Base-by-base conservation (phyloP, 2,797 vertebrate species). In the Meda fulgida region DNA sequence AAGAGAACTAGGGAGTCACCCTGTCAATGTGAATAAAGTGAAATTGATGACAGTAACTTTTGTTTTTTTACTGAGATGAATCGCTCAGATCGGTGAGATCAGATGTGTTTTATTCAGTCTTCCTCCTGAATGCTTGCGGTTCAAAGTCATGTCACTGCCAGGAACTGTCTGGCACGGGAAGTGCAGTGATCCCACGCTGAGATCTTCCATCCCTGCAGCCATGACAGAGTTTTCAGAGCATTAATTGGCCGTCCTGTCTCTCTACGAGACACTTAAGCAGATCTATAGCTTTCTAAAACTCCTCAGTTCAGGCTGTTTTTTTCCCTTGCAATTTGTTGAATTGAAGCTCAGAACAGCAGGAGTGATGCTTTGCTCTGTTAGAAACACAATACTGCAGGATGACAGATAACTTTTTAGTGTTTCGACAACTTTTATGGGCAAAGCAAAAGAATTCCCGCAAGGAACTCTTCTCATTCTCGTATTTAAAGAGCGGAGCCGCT, bases 1-100 rank as follows among this genome's bases (percentile, higher is more conserved):
- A 73, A 73, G 46, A 66, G 71, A 43, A 18, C 69, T 19, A 29
- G 43, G 81, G 81, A 83, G 81, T 83, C 58, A 63, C 60, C 70
- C 63, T 43, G 51, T 65, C 51, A 75, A 3, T 3, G 81, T 21
- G 43, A 75, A 65, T 48, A 31, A 76, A 75, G 71, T 36, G 70
- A 34, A 63, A 73, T 46, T 14, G 40, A 46, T 73, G 80, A 83
- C 51, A 53, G 29, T 53, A 26, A 51, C 67, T 46, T 43, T n/a
- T 46, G 38, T 3, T 29, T 78, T n/a, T 48, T 78, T 3, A 26
- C n/a, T 46, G 38, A 78, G 53, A 78, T 69, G 34, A 69, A 69
- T 77, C 5, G 51, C 31, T 80, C 46, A 69, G 65, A 75, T 36
- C 48, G 13, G 29, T 23, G 48, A 51, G 34, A 65, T 65, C 60